Evolutionary conservation across 2,888 invertebrate species (phyloP), one percentile per base, ranked within the genome.

Genomic region (Pandemis cinnamomeana): DNA sequence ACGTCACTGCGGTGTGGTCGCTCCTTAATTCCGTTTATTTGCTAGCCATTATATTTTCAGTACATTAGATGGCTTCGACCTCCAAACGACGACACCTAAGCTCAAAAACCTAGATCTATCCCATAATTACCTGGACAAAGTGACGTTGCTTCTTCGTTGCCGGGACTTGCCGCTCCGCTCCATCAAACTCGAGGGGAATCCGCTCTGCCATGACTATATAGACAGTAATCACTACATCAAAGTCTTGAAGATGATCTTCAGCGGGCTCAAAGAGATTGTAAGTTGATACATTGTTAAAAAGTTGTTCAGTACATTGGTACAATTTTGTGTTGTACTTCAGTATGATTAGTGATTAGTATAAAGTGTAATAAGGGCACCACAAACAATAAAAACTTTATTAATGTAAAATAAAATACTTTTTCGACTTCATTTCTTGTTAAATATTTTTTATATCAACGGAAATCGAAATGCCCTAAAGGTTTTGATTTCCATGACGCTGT

Each of bases 181-280:
- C 61, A 81, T 97, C 8, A 89, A 87, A 77, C 84, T 97, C 46
- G 96, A 97, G 80, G 96, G 96, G 0, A 97, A 97, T 89, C 96
- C 96, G 0, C 80, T 97, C 0, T 97, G 97, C 83, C 94, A 95
- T 69, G 95, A 95, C 80, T 96, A 95, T 81, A 94, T 88, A 0
- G 95, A 95, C 70, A 92, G 95, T 0, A 86, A 89, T 0, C 89
- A 95, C 5, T 97, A 97, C 83, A 89, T 96, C 13, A 94, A 94
- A 63, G 92, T 94, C 1, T 82, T 95, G 0, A 94, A 86, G 76
- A 88, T 90, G 78, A 89, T 95, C 76, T 96, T 95, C 79, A 95
- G 95, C 0, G 82, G 87, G 62, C 76, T 96, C 58, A 84, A 80
- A 55, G 92, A 91, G 79, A 84, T 96, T 79, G 95, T 95, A 82